Base-by-base conservation (phyloP, 2,888 invertebrate species). In the Polia nebulosa region DNA sequence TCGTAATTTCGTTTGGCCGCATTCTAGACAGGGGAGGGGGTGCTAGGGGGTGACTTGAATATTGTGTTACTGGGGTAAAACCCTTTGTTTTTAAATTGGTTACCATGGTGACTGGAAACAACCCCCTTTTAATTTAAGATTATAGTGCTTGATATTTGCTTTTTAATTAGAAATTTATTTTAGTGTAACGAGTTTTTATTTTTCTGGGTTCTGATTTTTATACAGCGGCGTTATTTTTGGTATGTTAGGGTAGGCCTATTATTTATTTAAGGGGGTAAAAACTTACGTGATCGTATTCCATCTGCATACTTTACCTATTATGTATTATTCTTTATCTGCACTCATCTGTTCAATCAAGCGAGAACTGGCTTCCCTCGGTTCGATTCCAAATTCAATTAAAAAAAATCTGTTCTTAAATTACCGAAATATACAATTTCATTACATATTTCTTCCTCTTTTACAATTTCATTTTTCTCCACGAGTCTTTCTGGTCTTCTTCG, bases 41-140 rank as follows among this genome's bases (percentile, higher is more conserved):
- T 63, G 45, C 47, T 15, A 29, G 36, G 71, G 73, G 63, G 65
- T 59, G 52, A 66, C 72, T 74, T 72, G 63, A 76, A 77, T 78
- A 82, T 77, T 72, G 44, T 81, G 75, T 79, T 79, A 78, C 82
- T 84, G 78, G 75, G 73, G 78, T 84, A 77, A 83, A 65, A 72
- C 72, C 89, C 89, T 89, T 88, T 91, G 87, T 88, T 87, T 82
- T 78, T 73, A 67, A 65, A 36, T 63, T 49, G 27, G 86, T 84
- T 60, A 57, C 80, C 74, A 84, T 80, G 78, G 84, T 41, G 74
- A 87, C 80, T 55, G 39, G 62, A 74, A 76, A 72, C 61, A 51
- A 59, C 67, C 73, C 78, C 74, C 65, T 61, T 77, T 65, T 69
- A 63, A 71, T 65, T 65, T 76, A 73, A 76, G 57, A 75, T 72